Percentiles rank a stretch among this genome's conserved stretches.
Evolutionary conservation across 1,140 invertebrate genomes (phyloP).

Genomic region (Drosophila pandora): DNA sequence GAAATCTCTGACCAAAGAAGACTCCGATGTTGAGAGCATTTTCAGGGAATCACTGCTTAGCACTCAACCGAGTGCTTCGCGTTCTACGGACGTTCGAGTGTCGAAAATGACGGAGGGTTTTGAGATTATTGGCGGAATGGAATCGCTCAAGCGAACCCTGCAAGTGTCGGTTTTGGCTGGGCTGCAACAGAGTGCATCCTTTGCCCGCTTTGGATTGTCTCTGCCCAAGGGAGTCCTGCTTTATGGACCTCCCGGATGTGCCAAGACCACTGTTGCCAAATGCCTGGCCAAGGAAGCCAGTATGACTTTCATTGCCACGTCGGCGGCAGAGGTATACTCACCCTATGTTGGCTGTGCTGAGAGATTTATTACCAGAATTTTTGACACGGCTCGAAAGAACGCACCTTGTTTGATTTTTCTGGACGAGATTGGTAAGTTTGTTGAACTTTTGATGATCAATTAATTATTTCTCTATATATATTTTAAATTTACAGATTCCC

Average conservation of each 20-base stretch:
- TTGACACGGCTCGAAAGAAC: conserved; percentile 87
- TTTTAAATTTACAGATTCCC: conserved; percentile 85
- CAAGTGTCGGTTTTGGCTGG: conserved; percentile 88
- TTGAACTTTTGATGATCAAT: neutral
- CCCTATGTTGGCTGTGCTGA: conserved; percentile 89
- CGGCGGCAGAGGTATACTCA: conserved; percentile 88
- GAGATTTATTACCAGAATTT: conserved; percentile 86
- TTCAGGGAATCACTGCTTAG: conserved; percentile 24
- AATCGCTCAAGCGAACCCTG: conserved; percentile 86
- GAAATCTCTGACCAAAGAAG: conserved; percentile 13
- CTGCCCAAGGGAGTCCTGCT: conserved; percentile 87
- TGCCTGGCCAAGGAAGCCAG: conserved; percentile 87
- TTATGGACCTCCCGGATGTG: conserved; percentile 91
- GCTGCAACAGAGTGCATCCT: conserved; percentile 86
- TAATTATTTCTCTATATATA: neutral
- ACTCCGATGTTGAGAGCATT: conserved; percentile 34
- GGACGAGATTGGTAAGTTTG: conserved; percentile 88
- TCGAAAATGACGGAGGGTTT: conserved; percentile 84
- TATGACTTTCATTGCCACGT: conserved; percentile 87
- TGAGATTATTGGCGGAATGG: conserved; percentile 88
- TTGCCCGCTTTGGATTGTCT: conserved; percentile 86
- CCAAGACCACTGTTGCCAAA: conserved; percentile 89
- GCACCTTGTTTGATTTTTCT: conserved; percentile 90
- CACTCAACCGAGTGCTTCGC: conserved; percentile 84
- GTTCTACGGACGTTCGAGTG: conserved; percentile 85